Evolutionary conservation across 2,113 vertebrate species (phyloP).

Genomic region (Neotoma lepida): DNA sequence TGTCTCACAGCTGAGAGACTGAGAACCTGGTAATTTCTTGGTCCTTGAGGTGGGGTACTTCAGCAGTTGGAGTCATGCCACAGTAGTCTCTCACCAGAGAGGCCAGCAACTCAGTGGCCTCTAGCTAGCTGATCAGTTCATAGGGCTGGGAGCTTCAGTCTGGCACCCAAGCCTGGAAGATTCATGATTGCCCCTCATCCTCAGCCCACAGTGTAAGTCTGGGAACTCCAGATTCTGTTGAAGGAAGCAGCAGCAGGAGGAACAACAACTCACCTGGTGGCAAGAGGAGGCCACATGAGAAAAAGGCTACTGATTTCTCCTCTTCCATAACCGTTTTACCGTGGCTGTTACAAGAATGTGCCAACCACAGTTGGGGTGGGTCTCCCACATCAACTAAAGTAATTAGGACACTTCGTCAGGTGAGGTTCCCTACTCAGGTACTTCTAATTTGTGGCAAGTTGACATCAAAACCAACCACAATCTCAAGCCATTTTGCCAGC

Average conservation of each 20-base stretch:
- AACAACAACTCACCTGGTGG: neutral
- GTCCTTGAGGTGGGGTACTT: neutral
- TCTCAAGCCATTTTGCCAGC: neutral
- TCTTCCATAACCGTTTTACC: neutral
- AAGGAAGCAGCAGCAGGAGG: neutral
- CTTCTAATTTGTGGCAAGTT: neutral
- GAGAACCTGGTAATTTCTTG: neutral
- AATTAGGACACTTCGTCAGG: neutral
- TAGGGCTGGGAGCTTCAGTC: neutral
- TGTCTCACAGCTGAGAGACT: neutral
- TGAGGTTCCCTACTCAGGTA: neutral
- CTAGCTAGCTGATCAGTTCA: neutral
- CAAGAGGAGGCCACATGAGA: neutral
- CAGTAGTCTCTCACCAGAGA: neutral
- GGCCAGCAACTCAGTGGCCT: neutral
- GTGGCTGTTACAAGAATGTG: neutral
- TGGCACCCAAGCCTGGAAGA: neutral
- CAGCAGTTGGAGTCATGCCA: neutral
- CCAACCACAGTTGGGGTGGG: neutral
- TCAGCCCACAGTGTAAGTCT: neutral
- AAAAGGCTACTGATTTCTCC: neutral
- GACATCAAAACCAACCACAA: neutral
- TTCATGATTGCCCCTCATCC: neutral
- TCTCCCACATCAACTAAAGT: neutral
- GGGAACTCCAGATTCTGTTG: neutral